phyloP scores from a whole-genome alignment of 2,113 vertebrate species.

The Ariopsis seemanni region DNA sequence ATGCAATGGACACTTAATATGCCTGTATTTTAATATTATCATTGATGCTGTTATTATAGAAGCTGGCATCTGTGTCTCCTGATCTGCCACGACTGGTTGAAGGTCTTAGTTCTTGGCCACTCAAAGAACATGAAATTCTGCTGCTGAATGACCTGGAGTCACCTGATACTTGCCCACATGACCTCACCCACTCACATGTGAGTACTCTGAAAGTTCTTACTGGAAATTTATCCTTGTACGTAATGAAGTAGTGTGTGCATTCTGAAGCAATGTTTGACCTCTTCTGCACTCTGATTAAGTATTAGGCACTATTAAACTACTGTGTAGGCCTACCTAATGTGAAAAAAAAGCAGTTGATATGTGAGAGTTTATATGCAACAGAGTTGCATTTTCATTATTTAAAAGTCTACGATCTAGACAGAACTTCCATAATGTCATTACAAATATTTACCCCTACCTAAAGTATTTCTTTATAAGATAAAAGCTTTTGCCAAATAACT shows the following conservation, averaged over 20 bases:
- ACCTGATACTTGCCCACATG: constrained; percentile 73
- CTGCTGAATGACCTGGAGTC: constrained; percentile 83
- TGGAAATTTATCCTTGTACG: not conserved
- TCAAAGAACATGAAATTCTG: constrained; percentile 93
- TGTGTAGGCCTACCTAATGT: not conserved
- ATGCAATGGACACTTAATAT: not conserved
- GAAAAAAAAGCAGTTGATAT: not conserved
- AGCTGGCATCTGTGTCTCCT: constrained; percentile 83
- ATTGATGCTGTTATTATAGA: constrained; percentile 70
- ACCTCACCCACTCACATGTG: constrained; percentile 82
- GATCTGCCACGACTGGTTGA: constrained; percentile 88
- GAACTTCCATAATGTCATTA: not conserved
- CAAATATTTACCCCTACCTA: not conserved
- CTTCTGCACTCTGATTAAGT: not conserved
- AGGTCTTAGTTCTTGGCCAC: constrained; percentile 84
- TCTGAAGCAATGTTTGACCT: not conserved
- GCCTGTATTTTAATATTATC: not conserved
- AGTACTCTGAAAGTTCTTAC: constrained; percentile 33
- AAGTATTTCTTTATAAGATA: not conserved
- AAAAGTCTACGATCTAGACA: not conserved
- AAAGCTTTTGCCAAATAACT: not conserved
- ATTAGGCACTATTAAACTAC: not conserved
- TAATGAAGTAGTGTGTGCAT: not conserved
- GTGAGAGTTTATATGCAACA: not conserved
- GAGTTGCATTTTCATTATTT: not conserved